Evolutionary conservation across 2,888 invertebrate genomes (phyloP).

Genomic region (Polydrusus pterygomalis): DNA sequence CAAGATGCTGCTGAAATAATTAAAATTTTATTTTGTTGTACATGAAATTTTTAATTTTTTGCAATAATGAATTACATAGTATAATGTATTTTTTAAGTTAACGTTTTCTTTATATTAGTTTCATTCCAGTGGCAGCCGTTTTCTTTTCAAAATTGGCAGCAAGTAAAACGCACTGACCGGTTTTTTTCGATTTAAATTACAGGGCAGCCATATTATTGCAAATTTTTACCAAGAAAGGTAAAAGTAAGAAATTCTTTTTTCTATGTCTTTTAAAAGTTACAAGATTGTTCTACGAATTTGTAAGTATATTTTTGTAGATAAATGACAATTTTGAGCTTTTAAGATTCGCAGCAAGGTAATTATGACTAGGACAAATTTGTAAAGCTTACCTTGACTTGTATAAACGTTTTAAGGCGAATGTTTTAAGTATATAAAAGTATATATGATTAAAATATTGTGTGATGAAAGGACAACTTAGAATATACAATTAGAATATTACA

Average conservation of each 20-base stretch:
- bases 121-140: conserved; percentile 66
- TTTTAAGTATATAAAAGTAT: conserved; percentile 71
- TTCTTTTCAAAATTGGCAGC: conserved; percentile 61
- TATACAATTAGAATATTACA: conserved; percentile 70
- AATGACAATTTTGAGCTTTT: conserved; percentile 57
- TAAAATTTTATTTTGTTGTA: conserved; percentile 60
- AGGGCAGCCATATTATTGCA: conserved; percentile 48
- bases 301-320: conserved; percentile 70
- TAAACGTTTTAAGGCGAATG: conserved; percentile 71
- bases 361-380: conserved; percentile 67
- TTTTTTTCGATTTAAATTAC: conserved; percentile 56
- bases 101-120: conserved; percentile 41
- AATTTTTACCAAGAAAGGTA: conserved; percentile 66
- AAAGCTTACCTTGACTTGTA: conserved; percentile 70
- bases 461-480: conserved; percentile 71
- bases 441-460: conserved; percentile 70
- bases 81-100: conserved; percentile 60
- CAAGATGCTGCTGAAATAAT: conserved; percentile 54
- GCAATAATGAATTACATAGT: conserved; percentile 65
- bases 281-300: conserved; percentile 65
- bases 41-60: conserved; percentile 59
- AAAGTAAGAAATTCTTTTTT: conserved; percentile 56
- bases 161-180: conserved; percentile 58
- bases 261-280: conserved; percentile 60
- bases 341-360: conserved; percentile 60